Percentiles rank a stretch among this genome's conserved stretches.
Evolutionary conservation across 2,113 vertebrate species (phyloP).

Genomic region (Anser cygnoides): DNA sequence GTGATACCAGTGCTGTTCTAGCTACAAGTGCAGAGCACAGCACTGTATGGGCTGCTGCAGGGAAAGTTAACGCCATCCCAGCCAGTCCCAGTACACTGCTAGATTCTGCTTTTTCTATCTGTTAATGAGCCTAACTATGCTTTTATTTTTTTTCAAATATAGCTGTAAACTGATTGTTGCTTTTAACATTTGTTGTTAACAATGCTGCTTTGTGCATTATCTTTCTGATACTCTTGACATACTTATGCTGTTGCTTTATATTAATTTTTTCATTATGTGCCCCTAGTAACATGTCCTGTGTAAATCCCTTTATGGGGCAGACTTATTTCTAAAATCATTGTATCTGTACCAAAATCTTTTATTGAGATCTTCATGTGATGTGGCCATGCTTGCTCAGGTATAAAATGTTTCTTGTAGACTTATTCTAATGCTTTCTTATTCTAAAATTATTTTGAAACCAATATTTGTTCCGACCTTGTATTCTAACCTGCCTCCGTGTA

Average conservation of each 20-base stretch:
- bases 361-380: not conserved
- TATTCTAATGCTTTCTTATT: not conserved
- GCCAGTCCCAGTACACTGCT: not conserved
- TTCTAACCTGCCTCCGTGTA: not conserved
- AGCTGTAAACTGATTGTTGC: not conserved
- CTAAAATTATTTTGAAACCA: not conserved
- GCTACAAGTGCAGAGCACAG: too few species aligned
- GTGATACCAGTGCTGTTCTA: too few species aligned
- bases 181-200: not conserved
- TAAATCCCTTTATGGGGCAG: not conserved
- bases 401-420: not conserved
- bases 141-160: not conserved
- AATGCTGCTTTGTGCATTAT: not conserved
- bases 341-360: not conserved
- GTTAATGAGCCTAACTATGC: not conserved
- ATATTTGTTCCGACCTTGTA: not conserved
- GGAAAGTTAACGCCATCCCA: too few species aligned
- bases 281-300: not conserved
- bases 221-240: not conserved
- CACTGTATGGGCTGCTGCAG: too few species aligned
- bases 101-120: not conserved
- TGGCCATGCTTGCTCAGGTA: not conserved
- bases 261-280: not conserved
- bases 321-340: not conserved
- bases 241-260: not conserved